Evolutionary conservation across 2,113 vertebrate genomes (phyloP).

Genomic region (Oreochromis niloticus): DNA sequence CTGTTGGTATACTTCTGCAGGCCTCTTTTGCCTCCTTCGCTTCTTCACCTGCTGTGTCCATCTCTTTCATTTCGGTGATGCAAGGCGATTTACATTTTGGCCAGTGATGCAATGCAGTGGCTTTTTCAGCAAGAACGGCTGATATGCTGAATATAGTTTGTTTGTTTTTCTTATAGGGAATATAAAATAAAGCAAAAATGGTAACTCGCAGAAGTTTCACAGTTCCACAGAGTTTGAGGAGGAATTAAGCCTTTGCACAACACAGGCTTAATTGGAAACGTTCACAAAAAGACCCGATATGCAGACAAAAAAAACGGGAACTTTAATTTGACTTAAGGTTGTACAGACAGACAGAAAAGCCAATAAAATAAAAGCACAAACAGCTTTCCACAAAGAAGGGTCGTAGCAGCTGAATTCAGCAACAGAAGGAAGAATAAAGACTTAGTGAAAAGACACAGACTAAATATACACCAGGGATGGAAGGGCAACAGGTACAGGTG

Average conservation of each 20-base stretch:
- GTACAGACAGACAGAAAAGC: background rate
- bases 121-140: background rate
- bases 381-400: background rate
- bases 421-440: background rate
- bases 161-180: background rate
- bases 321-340: background rate
- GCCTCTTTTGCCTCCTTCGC: background rate
- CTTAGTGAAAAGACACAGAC: background rate
- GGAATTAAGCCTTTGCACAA: background rate
- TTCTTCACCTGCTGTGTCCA: background rate
- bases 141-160: background rate
- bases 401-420: background rate
- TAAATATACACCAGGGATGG: background rate
- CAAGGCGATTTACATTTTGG: background rate
- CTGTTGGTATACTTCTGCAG: background rate
- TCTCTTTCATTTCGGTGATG: background rate
- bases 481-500: background rate
- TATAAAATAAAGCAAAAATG: background rate
- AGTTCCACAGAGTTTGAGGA: background rate
- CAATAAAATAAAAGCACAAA: background rate
- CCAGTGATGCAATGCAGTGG: background rate
- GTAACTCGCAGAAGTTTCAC: background rate
- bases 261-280: background rate
- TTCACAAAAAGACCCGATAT: accelerated
- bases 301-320: accelerated